Evolutionary conservation across 2,113 vertebrate genomes (phyloP).

Genomic region (Pseudonaja textilis): DNA sequence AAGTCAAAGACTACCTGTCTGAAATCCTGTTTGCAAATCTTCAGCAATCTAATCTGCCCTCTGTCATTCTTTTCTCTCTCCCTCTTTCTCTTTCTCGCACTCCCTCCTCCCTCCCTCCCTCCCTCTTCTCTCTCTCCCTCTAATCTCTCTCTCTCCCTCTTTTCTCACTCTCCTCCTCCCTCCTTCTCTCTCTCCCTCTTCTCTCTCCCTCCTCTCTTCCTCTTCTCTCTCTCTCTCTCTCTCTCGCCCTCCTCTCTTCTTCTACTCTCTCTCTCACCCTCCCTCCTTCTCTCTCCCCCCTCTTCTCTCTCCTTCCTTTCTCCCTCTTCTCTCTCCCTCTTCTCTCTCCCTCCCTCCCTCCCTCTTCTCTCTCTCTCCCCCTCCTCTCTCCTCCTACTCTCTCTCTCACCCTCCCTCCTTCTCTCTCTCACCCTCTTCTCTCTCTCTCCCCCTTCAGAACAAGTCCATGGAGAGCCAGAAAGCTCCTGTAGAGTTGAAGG

Average conservation of each 20-base stretch:
- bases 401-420: no score
- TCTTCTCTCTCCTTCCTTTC: no score
- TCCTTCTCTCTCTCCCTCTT: no score
- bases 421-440: no score
- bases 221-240: slow-evolving; percentile 38
- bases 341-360: no score
- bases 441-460: slow-evolving; percentile 65
- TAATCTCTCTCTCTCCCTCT: not conserved
- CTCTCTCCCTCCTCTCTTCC: no score
- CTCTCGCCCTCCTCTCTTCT: no score
- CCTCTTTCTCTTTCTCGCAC: not conserved
- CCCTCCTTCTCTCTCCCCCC: no score
- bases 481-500: slow-evolving; percentile 84
- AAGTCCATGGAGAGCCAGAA: slow-evolving; percentile 90
- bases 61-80: slow-evolving; percentile 17
- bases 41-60: not conserved
- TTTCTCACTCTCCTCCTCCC: no score
- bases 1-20: not conserved
- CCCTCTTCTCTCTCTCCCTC: no score
- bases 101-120: fast-evolving
- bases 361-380: slow-evolving; percentile 22
- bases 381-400: not conserved
- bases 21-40: not conserved
- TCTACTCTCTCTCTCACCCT: fast-evolving
- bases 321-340: no score